Conservation (phyloP, 2,113 vertebrate species). For the Eurystomus gularis region DNA sequence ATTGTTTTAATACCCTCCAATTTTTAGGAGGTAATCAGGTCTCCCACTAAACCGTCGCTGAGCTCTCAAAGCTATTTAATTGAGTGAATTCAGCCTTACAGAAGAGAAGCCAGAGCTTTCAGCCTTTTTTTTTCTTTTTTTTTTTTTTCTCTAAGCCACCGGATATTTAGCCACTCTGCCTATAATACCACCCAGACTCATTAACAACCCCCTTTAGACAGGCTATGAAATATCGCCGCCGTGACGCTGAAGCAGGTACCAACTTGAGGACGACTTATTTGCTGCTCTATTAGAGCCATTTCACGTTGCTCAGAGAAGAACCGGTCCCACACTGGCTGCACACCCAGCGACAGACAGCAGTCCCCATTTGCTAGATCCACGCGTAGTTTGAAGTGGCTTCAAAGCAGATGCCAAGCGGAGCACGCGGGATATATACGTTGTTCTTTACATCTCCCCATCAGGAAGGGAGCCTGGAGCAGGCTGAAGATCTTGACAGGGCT, state of each 20-base stretch:
- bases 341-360: accelerated
- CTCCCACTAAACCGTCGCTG: constrained; percentile 63
- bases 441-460: not conserved
- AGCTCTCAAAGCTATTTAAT: constrained; percentile 76
- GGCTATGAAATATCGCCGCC: not conserved
- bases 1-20: constrained; percentile 68
- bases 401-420: not conserved
- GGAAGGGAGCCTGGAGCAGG: not conserved
- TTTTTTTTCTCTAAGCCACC: constrained; percentile 62
- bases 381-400: not conserved
- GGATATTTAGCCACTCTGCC: constrained; percentile 76
- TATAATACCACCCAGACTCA: constrained; percentile 54
- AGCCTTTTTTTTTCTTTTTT: constrained; percentile 46
- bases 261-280: not conserved
- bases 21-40: constrained; percentile 69
- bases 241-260: not conserved
- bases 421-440: not conserved
- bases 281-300: not conserved
- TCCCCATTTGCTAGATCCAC: not conserved
- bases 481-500: not conserved
- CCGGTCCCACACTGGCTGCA: not conserved
- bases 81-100: constrained; percentile 75
- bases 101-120: constrained; percentile 74
- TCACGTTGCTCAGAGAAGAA: not conserved
- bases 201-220: constrained; percentile 12